A percentile compares a stretch with the other conserved stretches of the same genome.
Conservation (phyloP, 1,140 invertebrate genomes). For the Stenopsyche tienmushanensis region DNA sequence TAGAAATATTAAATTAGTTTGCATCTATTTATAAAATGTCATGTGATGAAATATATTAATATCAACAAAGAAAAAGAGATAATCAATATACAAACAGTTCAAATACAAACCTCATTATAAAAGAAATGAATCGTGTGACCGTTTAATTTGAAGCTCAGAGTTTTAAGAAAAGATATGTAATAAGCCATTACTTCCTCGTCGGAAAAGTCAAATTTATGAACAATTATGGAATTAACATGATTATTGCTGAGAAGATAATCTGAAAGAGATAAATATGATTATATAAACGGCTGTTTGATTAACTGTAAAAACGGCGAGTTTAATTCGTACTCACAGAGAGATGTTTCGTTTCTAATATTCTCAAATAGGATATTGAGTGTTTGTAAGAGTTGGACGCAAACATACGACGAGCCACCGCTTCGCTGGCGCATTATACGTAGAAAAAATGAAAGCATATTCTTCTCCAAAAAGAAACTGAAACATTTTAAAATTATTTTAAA, state of each 20-base stretch:
- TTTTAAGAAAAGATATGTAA: conserved; percentile 99
- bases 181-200: conserved; percentile 99
- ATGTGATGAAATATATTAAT: too few relatives aligned
- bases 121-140: conserved; percentile 99
- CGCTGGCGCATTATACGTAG: conserved; percentile 96
- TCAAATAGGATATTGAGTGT: conserved; percentile 99
- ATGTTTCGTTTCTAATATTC: conserved; percentile 98
- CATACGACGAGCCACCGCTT: conserved; percentile 87
- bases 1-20: not conserved
- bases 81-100: conserved; percentile 10
- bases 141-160: conserved; percentile 97
- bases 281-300: conserved; percentile 25
- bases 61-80: not conserved
- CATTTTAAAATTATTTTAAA: conserved; percentile 18
- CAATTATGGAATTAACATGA: conserved; percentile 99
- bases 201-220: conserved; percentile 99
- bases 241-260: conserved; percentile 99
- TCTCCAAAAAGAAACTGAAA: conserved; percentile 94
- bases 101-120: conserved; percentile 90
- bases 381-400: conserved; percentile 96
- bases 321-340: conserved; percentile 80
- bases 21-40: conserved; percentile 23
- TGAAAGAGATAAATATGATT: conserved; percentile 58
- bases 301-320: conserved; percentile 8
- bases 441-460: conserved; percentile 99